Evolutionary conservation across 2,888 invertebrate species (phyloP).

Genomic region (Pheosia tremula): DNA sequence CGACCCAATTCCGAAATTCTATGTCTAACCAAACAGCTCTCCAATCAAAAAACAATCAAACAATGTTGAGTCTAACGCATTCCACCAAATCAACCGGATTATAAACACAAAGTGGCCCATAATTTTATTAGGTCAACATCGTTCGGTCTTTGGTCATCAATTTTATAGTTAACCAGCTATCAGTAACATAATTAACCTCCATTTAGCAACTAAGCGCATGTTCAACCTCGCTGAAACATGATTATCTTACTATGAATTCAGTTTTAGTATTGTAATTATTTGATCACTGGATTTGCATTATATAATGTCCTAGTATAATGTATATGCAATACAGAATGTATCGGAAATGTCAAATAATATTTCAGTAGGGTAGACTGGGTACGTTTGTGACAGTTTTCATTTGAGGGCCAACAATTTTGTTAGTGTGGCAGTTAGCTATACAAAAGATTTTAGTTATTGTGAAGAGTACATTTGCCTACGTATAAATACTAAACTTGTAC

Average conservation of each 20-base stretch:
- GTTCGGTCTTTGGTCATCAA: slow-evolving; percentile 21
- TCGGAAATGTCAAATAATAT: no score
- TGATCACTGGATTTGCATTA: slow-evolving; percentile 3
- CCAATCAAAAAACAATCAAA: neutral
- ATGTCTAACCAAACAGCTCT: neutral
- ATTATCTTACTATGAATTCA: slow-evolving; percentile 24
- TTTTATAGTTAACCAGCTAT: slow-evolving; percentile 21
- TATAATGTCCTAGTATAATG: neutral
- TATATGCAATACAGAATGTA: no score
- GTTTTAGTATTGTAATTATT: slow-evolving; percentile 21
- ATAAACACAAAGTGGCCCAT: slow-evolving; percentile 8
- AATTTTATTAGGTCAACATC: slow-evolving; percentile 22
- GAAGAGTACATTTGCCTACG: no score
- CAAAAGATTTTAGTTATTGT: no score
- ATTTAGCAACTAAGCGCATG: slow-evolving; percentile 16
- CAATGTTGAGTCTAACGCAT: neutral
- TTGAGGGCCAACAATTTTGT: no score
- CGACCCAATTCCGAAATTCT: slow-evolving; percentile 7
- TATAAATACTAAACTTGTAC: no score
- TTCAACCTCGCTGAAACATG: slow-evolving; percentile 16
- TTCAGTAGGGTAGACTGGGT: no score
- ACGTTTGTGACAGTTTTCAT: no score
- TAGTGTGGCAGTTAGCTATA: no score
- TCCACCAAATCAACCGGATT: slow-evolving; percentile 3
- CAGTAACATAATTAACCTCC: slow-evolving; percentile 22